phyloP scores from a whole-genome alignment of 2,888 invertebrate genomes.

The Byasa hedistus region DNA sequence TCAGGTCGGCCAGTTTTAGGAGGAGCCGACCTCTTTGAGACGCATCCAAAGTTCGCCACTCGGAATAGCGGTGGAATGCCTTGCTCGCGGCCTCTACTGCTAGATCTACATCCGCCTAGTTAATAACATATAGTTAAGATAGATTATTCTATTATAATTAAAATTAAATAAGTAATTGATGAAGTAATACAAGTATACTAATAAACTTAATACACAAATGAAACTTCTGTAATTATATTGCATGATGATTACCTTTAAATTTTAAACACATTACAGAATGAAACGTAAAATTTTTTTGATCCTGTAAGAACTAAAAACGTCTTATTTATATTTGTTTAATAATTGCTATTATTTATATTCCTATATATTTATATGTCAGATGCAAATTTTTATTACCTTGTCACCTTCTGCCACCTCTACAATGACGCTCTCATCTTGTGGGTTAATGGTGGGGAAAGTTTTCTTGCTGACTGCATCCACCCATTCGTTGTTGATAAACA shows the following conservation, averaged over 20 bases:
- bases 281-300: too few species aligned
- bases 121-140: background rate
- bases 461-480: conserved; percentile 91
- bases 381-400: conserved; percentile 82
- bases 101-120: conserved; percentile 86
- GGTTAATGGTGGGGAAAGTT: conserved; percentile 92
- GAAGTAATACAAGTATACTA: too few species aligned
- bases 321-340: too few species aligned
- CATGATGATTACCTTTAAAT: too few species aligned
- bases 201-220: too few species aligned
- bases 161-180: background rate
- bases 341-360: too few species aligned
- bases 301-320: too few species aligned
- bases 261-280: too few species aligned
- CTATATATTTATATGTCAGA: too few species aligned
- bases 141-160: conserved; percentile 1
- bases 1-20: conserved; percentile 84
- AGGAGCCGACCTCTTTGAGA: conserved; percentile 87
- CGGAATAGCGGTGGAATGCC: conserved; percentile 86
- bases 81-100: conserved; percentile 89
- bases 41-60: conserved; percentile 90
- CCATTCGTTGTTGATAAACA: conserved; percentile 91
- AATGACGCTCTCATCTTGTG: conserved; percentile 88
- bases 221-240: too few species aligned
- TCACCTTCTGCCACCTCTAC: conserved; percentile 90